Conservation (phyloP, 2,888 invertebrate species). For the Unio delphinus region DNA sequence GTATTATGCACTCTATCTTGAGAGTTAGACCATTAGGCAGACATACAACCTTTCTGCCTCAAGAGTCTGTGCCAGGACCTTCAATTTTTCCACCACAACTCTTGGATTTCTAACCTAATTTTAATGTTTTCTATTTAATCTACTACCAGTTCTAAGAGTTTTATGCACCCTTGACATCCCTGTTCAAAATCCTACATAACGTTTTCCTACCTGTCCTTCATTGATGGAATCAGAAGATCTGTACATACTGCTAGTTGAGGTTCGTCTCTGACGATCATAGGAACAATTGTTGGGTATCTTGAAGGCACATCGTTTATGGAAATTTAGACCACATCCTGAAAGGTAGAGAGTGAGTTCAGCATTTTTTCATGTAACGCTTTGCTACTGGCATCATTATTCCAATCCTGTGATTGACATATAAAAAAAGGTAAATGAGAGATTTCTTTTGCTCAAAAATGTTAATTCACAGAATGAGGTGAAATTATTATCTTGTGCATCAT, state of each 20-base stretch:
- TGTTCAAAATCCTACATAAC: no score
- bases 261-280: constrained; percentile 71
- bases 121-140: no score
- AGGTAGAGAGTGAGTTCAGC: constrained; percentile 7
- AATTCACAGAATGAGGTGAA: neutral
- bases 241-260: constrained; percentile 37
- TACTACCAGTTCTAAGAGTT: no score
- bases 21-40: no score
- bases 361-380: neutral
- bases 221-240: no score
- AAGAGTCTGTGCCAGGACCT: no score
- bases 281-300: constrained; percentile 98
- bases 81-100: no score
- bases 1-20: no score
- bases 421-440: constrained; percentile 2
- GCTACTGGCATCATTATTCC: neutral
- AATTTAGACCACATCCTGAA: constrained; percentile 96
- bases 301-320: constrained; percentile 94
- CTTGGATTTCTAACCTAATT: no score
- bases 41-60: no score
- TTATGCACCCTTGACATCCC: no score
- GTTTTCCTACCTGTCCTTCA: no score
- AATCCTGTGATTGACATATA: constrained; percentile 10
- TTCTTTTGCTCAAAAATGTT: neutral
- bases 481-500: neutral